Conservation (phyloP, 2,888 invertebrate genomes). For the Heliconius ethilla region DNA sequence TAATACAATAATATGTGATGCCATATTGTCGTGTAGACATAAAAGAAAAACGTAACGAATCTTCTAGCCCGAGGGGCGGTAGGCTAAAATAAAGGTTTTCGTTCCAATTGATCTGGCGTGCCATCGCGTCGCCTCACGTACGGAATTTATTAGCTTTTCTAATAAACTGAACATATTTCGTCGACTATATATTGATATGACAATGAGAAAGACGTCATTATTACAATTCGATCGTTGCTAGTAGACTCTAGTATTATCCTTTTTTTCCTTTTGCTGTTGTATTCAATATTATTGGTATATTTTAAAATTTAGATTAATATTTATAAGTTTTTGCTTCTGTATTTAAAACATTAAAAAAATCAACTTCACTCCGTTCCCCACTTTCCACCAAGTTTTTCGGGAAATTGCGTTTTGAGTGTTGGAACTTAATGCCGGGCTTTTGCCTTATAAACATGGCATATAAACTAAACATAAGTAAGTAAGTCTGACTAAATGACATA, state of each 20-base stretch:
- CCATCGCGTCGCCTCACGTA: constrained; percentile 66
- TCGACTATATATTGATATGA: constrained; percentile 43
- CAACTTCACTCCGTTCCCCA: too few species aligned
- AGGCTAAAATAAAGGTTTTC: constrained; percentile 49
- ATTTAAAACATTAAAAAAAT: too few species aligned
- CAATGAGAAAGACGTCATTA: constrained; percentile 5
- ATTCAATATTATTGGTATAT: too few species aligned
- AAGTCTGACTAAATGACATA: background rate
- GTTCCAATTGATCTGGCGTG: constrained; percentile 60
- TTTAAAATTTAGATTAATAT: too few species aligned
- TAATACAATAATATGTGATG: background rate
- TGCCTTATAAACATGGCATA: too few species aligned
- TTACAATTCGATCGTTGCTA: background rate
- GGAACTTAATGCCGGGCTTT: too few species aligned
- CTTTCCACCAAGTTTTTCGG: too few species aligned
- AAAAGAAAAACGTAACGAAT: constrained; percentile 10
- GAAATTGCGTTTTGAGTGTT: too few species aligned
- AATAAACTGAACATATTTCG: constrained; percentile 76
- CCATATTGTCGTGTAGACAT: background rate
- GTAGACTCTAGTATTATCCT: background rate
- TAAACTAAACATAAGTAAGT: too few species aligned
- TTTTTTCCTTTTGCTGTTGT: background rate
- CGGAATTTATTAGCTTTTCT: constrained; percentile 72
- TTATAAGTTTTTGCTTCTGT: too few species aligned
- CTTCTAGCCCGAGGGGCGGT: constrained; percentile 12